phyloP scores from a whole-genome alignment of 2,113 vertebrate genomes.

The Muscicapa adusta region DNA sequence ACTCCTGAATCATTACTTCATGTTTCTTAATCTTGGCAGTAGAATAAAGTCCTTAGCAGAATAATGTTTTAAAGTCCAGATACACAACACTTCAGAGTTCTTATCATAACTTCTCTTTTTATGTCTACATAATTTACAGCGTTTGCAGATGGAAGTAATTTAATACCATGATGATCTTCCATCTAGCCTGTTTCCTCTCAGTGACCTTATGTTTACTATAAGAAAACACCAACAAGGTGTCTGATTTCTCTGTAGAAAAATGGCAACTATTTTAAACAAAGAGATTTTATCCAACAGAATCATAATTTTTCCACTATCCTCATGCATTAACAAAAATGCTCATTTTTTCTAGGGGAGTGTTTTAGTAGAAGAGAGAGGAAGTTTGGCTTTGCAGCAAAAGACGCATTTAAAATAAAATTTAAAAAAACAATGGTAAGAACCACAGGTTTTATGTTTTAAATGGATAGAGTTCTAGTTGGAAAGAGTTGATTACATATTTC shows the following conservation, averaged over 20 bases:
- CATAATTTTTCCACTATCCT: slow-evolving; percentile 59
- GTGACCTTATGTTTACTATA: slow-evolving; percentile 77
- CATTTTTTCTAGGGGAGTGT: slow-evolving; percentile 59
- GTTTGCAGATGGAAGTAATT: slow-evolving; percentile 78
- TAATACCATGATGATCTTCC: slow-evolving; percentile 70
- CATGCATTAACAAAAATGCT: slow-evolving; percentile 53
- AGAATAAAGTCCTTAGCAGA: slow-evolving; percentile 76
- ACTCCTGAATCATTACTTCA: slow-evolving; percentile 65
- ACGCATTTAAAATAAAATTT: slow-evolving; percentile 5
- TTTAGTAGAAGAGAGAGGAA: slow-evolving; percentile 51
- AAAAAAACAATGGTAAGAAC: slow-evolving; percentile 13
- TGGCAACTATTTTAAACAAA: slow-evolving; percentile 72
- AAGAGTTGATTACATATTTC: slow-evolving; percentile 55
- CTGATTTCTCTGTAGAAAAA: slow-evolving; percentile 74
- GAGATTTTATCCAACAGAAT: slow-evolving; percentile 65
- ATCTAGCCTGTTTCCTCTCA: slow-evolving; percentile 72
- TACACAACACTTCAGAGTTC: slow-evolving; percentile 71
- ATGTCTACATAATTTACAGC: slow-evolving; percentile 71
- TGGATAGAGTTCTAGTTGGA: slow-evolving; percentile 34
- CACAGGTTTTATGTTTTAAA: slow-evolving; percentile 38
- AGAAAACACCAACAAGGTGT: slow-evolving; percentile 78
- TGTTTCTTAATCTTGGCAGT: slow-evolving; percentile 78
- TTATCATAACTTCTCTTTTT: slow-evolving; percentile 73
- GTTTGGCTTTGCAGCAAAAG: slow-evolving; percentile 58
- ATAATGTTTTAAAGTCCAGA: slow-evolving; percentile 69